phyloP scores from a whole-genome alignment of 2,888 invertebrate species.

The Coelopa pilipes region DNA sequence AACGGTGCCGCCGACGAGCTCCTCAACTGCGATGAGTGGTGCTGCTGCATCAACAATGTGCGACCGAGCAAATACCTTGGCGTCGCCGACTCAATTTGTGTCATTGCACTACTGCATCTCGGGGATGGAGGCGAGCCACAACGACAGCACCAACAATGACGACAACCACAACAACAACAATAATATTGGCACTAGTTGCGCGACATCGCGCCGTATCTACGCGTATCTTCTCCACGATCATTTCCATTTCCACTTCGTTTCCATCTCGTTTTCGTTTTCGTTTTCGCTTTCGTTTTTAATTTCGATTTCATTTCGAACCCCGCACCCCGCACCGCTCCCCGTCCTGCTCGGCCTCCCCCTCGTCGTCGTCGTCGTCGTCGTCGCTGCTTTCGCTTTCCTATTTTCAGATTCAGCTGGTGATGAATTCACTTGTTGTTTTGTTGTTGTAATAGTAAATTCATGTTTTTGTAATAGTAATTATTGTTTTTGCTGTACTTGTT shows the following conservation, averaged over 20 bases:
- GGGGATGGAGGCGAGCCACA: neutral
- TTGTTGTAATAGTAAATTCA: too few species aligned
- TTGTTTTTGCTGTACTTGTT: neutral
- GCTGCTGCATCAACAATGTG: neutral
- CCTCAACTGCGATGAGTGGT: neutral
- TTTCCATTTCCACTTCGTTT: slow-evolving; percentile 46
- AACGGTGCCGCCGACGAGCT: neutral
- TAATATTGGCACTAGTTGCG: neutral
- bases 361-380: neutral
- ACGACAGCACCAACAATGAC: neutral
- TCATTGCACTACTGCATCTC: slow-evolving; percentile 32
- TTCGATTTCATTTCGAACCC: slow-evolving; percentile 51
- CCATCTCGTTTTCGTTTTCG: slow-evolving; percentile 53
- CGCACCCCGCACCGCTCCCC: too few species aligned
- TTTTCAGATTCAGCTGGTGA: neutral
- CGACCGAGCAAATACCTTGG: neutral
- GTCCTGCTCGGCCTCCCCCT: too few species aligned
- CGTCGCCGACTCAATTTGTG: slow-evolving; percentile 29
- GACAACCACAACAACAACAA: neutral
- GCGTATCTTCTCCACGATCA: slow-evolving; percentile 46
- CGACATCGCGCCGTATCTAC: neutral
- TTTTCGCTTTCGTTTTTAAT: slow-evolving; percentile 41
- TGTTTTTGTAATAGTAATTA: too few species aligned
- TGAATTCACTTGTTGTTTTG: too few species aligned
- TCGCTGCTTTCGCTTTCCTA: neutral